These are phyloP conservation scores for Tachuris rubrigastra DNA, from an alignment of 2,113 vertebrate genomes.

Conservation along the genomic window DNA sequence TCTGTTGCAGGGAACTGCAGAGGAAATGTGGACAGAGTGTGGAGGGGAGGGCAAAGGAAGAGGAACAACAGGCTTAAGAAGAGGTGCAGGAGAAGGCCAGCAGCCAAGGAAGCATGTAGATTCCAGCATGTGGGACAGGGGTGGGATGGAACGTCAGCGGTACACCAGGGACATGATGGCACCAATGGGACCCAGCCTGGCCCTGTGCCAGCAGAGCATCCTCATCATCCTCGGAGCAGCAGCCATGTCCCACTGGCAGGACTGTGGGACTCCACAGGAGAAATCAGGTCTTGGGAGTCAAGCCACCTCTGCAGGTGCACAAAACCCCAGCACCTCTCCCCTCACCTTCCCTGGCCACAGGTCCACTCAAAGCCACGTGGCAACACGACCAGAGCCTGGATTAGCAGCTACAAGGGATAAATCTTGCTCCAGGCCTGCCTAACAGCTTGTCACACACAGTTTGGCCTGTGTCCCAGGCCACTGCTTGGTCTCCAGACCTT, in stretches of 20 bases:
- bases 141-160: accelerated
- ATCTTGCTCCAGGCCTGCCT: not conserved
- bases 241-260: not conserved
- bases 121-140: not conserved
- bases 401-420: not conserved
- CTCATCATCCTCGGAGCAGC: not conserved
- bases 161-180: not conserved
- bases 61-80: not conserved
- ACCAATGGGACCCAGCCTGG: not conserved
- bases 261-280: not conserved
- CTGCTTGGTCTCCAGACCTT: not conserved
- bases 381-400: accelerated
- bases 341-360: not conserved
- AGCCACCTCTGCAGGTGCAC: not conserved
- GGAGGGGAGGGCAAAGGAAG: not conserved
- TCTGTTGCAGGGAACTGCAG: not conserved
- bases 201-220: not conserved
- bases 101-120: not conserved
- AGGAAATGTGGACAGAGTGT: accelerated
- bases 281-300: not conserved
- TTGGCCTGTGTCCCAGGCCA: not conserved
- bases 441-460: not conserved
- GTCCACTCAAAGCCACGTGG: not conserved
- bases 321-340: not conserved
- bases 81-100: not conserved